phyloP scores from a whole-genome alignment of 1,140 invertebrate species.

The Drosophila varians region DNA sequence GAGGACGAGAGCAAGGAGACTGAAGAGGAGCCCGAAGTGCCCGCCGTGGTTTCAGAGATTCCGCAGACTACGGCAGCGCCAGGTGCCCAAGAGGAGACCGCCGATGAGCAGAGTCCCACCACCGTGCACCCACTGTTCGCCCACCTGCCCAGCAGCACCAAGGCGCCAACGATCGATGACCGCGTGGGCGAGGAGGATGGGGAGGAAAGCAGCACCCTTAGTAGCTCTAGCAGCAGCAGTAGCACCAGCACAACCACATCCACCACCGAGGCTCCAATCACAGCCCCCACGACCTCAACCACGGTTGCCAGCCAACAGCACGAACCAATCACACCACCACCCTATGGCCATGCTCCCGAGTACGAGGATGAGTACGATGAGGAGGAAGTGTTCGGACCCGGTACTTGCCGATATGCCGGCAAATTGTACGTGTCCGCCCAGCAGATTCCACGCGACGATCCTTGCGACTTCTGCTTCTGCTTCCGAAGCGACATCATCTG shows the following conservation, averaged over 20 bases:
- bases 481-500: conserved; percentile 98
- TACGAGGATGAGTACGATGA: conserved; percentile 88
- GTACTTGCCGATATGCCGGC: conserved; percentile 95
- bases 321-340: conserved; percentile 65
- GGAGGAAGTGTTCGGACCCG: conserved; percentile 90
- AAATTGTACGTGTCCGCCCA: conserved; percentile 97
- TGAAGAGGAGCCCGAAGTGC: conserved; percentile 40
- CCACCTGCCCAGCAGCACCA: conserved; percentile 51
- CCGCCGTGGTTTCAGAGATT: conserved; percentile 54
- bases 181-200: conserved; percentile 43
- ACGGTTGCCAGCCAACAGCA: conserved; percentile 48
- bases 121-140: conserved; percentile 71
- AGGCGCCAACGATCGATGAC: conserved; percentile 46
- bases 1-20: conserved; percentile 37
- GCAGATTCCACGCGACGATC: conserved; percentile 96
- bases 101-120: conserved; percentile 40
- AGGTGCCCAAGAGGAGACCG: conserved; percentile 33
- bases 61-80: conserved; percentile 27
- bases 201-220: conserved; percentile 23
- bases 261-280: conserved; percentile 37
- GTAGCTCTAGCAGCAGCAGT: conserved; percentile 37
- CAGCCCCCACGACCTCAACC: conserved; percentile 40
- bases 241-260: conserved; percentile 8
- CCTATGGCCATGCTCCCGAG: conserved; percentile 76
- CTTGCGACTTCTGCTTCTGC: conserved; percentile 98